Conservation (phyloP, 2,888 invertebrate species). For the Melanostoma mellinum region DNA sequence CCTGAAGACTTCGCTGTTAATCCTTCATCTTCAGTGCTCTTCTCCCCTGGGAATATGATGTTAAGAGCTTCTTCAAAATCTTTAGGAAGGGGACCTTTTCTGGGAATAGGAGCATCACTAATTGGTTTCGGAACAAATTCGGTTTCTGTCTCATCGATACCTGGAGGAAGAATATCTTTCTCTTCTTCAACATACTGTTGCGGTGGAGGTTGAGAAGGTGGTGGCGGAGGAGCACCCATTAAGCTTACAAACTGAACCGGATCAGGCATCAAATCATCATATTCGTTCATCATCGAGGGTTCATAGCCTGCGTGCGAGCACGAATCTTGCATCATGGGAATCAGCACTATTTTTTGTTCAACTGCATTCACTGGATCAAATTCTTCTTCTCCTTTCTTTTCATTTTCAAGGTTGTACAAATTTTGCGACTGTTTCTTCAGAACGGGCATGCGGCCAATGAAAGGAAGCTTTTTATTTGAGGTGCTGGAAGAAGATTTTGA, state of each 20-base stretch:
- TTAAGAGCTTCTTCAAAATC: slow-evolving; percentile 85
- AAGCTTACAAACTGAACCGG: slow-evolving; percentile 81
- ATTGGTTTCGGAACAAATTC: slow-evolving; percentile 82
- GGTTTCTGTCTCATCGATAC: slow-evolving; percentile 80
- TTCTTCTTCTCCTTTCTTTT: slow-evolving; percentile 63
- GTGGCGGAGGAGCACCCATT: slow-evolving; percentile 81
- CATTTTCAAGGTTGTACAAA: slow-evolving; percentile 35
- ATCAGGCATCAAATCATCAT: slow-evolving; percentile 82
- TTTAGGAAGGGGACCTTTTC: slow-evolving; percentile 83
- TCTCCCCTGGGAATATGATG: slow-evolving; percentile 84
- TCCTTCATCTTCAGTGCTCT: slow-evolving; percentile 76
- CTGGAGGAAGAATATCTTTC: slow-evolving; percentile 80
- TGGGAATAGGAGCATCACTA: slow-evolving; percentile 81
- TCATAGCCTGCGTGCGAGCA: slow-evolving; percentile 80
- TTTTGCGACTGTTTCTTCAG: slow-evolving; percentile 83
- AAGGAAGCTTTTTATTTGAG: slow-evolving; percentile 88
- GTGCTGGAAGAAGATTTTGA: slow-evolving; percentile 75
- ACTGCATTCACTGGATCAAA: slow-evolving; percentile 64
- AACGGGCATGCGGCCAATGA: slow-evolving; percentile 93
- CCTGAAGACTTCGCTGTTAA: slow-evolving; percentile 72
- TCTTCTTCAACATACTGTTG: slow-evolving; percentile 75
- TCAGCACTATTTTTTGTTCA: slow-evolving; percentile 73
- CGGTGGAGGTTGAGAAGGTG: slow-evolving; percentile 79
- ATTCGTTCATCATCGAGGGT: slow-evolving; percentile 80
- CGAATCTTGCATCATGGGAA: slow-evolving; percentile 80